phyloP scores from a whole-genome alignment of 2,113 vertebrate genomes.

The Vulpes lagopus region DNA sequence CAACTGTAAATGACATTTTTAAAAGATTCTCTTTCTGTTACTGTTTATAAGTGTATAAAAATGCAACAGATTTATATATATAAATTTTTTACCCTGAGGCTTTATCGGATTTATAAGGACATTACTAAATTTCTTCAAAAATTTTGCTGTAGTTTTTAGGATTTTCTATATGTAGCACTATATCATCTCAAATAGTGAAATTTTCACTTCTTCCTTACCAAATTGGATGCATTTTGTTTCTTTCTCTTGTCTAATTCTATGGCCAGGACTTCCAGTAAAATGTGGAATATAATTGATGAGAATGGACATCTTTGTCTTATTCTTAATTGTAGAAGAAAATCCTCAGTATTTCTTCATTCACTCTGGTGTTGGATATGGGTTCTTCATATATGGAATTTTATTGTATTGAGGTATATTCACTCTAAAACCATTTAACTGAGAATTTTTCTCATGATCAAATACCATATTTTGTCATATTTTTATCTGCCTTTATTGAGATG shows the following conservation, averaged over 20 bases:
- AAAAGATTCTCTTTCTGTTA: background rate
- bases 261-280: background rate
- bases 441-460: background rate
- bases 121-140: background rate
- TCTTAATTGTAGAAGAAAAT: background rate
- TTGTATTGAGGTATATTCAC: background rate
- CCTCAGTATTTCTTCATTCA: background rate
- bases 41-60: background rate
- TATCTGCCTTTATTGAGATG: background rate
- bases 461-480: background rate
- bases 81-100: background rate
- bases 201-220: background rate
- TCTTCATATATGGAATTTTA: background rate
- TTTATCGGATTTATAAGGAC: background rate
- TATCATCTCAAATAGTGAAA: background rate
- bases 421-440: background rate
- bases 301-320: background rate
- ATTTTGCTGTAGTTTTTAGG: background rate
- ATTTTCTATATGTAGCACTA: background rate
- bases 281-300: background rate
- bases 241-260: background rate
- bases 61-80: background rate
- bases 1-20: background rate
- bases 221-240: background rate
- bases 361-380: background rate